Percentiles rank a stretch among this genome's conserved stretches.
phyloP scores from a whole-genome alignment of 2,888 invertebrate species.

The Polydrusus cervinus region DNA sequence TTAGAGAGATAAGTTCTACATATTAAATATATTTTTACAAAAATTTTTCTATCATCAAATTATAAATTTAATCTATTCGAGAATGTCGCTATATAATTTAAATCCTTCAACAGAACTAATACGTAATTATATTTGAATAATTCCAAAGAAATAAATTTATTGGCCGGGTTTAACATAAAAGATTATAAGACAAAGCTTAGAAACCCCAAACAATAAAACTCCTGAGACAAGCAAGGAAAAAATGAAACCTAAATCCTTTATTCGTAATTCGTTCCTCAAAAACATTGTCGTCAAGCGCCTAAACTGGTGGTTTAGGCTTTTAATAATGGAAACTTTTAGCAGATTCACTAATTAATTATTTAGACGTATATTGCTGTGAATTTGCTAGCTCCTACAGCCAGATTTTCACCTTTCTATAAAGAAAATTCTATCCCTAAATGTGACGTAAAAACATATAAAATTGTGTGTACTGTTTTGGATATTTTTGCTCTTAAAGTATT shows the following conservation, averaged over 20 bases:
- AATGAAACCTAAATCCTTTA: background rate
- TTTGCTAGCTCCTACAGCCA: no score
- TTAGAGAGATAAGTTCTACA: no score
- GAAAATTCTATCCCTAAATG: no score
- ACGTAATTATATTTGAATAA: background rate
- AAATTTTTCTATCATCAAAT: no score
- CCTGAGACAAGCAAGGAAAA: background rate
- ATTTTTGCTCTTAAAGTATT: no score
- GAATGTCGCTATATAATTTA: no score
- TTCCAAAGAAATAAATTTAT: background rate
- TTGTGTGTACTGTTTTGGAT: no score
- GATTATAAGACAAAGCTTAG: background rate
- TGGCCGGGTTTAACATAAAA: background rate
- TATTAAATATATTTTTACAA: no score
- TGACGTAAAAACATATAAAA: no score
- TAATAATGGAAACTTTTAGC: background rate
- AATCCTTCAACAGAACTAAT: background rate
- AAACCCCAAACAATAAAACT: slow-evolving; percentile 1
- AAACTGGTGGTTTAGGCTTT: background rate
- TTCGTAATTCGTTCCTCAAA: background rate
- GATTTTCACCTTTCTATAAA: no score
- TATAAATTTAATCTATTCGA: background rate
- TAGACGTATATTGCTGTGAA: no score
- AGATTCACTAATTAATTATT: no score
- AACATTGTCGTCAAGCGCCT: background rate